A percentile compares a stretch with the other conserved stretches of the same genome.
These are phyloP conservation scores for Leontopithecus rosalia DNA, from an alignment of 2,797 vertebrate species.

Conservation along the genomic window DNA sequence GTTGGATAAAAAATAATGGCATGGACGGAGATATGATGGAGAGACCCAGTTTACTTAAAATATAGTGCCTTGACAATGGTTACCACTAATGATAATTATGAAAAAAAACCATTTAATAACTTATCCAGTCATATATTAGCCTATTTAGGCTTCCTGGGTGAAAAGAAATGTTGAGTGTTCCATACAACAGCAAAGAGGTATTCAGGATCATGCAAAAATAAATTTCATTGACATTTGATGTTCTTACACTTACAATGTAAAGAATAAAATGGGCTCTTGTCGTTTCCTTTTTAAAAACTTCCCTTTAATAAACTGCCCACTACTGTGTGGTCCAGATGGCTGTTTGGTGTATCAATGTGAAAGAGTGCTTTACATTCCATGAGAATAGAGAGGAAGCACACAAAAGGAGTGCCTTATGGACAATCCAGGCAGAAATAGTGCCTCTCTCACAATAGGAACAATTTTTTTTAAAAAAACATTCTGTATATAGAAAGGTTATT, in stretches of 20 bases:
- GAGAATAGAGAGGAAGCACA: background rate
- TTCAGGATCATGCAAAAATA: conserved; percentile 51
- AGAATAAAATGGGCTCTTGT: conserved; percentile 29
- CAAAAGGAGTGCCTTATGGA: background rate
- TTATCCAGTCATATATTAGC: background rate
- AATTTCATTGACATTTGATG: conserved; percentile 56
- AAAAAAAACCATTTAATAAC: conserved; percentile 25
- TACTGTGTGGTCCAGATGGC: conserved; percentile 48
- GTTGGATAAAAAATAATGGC: background rate
- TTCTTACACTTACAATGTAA: background rate
- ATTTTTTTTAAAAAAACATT: background rate
- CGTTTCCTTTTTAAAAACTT: conserved; percentile 45
- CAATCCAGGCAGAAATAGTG: background rate
- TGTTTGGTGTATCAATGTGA: conserved; percentile 24
- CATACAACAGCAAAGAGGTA: background rate
- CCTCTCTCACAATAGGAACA: conserved; percentile 46
- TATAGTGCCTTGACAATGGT: background rate
- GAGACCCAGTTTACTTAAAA: background rate
- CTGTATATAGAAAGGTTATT: conserved; percentile 43
- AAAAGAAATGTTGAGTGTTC: background rate
- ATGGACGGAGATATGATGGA: background rate
- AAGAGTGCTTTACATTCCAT: conserved; percentile 48
- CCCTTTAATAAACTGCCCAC: conserved; percentile 63
- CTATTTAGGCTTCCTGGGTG: background rate
- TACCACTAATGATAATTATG: background rate